phyloP scores from a whole-genome alignment of 1,140 invertebrate genomes.

The Mycetomoellerius zeteki region DNA sequence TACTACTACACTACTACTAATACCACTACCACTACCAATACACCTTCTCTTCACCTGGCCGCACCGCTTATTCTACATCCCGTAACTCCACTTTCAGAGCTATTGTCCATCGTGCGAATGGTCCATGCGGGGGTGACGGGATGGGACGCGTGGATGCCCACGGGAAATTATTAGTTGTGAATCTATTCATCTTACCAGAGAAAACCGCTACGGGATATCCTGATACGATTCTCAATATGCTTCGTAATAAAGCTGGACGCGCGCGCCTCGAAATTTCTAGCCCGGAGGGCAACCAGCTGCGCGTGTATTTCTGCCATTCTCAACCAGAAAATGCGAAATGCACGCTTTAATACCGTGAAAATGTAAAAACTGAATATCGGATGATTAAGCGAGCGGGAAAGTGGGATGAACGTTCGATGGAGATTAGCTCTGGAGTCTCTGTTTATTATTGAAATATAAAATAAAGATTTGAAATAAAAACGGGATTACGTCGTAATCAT shows the following conservation, averaged over 20 bases:
- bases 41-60: slow-evolving; percentile 36
- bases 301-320: slow-evolving; percentile 13
- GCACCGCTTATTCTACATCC: slow-evolving; percentile 56
- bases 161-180: slow-evolving; percentile 65
- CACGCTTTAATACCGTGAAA: slow-evolving; percentile 32
- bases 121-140: slow-evolving; percentile 21
- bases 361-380: slow-evolving; percentile 31
- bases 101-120: slow-evolving; percentile 54
- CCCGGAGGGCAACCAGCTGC: slow-evolving; percentile 20
- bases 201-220: slow-evolving; percentile 62
- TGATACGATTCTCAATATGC: slow-evolving; percentile 62
- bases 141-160: slow-evolving; percentile 30
- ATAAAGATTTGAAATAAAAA: slow-evolving; percentile 47
- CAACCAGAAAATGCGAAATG: slow-evolving; percentile 33
- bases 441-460: slow-evolving; percentile 25
- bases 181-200: slow-evolving; percentile 63
- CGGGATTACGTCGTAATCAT: not conserved
- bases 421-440: not conserved
- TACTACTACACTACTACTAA: too few species aligned
- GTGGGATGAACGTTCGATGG: not conserved
- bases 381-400: slow-evolving; percentile 14
- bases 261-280: slow-evolving; percentile 37
- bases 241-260: slow-evolving; percentile 59
- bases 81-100: slow-evolving; percentile 61
- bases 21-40: not conserved